Conservation (phyloP, 1,140 invertebrate species). For the Bombus polaris region DNA sequence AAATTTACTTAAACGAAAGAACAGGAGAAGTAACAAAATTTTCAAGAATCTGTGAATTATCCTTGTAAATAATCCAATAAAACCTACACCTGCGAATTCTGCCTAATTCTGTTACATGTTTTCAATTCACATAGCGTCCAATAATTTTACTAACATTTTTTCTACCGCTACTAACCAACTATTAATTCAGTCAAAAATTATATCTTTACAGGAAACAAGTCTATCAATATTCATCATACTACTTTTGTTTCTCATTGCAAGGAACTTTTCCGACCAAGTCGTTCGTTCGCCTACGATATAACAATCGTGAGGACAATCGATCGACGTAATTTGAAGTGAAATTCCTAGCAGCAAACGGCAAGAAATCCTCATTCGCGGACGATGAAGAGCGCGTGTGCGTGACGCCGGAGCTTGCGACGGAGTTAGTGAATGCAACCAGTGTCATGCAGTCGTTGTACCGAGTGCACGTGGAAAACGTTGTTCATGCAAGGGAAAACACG, state of each 20-base stretch:
- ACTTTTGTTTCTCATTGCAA: not conserved
- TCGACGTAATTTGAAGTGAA: slow-evolving; percentile 31
- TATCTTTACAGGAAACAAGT: not conserved
- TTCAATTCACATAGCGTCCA: too few species aligned
- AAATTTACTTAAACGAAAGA: not conserved
- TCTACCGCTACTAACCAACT: too few species aligned
- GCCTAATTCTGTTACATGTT: not conserved
- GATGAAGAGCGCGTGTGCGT: slow-evolving; percentile 76
- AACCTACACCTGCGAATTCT: not conserved
- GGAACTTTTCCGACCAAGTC: not conserved
- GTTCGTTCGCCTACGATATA: not conserved
- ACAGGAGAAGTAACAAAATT: not conserved
- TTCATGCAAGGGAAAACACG: slow-evolving; percentile 20
- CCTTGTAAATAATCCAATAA: too few species aligned
- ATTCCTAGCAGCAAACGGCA: not conserved
- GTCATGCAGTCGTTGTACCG: slow-evolving; percentile 68
- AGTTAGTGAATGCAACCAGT: slow-evolving; percentile 71
- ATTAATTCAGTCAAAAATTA: not conserved
- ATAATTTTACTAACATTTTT: too few species aligned
- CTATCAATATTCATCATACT: not conserved
- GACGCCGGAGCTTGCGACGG: slow-evolving; percentile 56
- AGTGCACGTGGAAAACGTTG: slow-evolving; percentile 58
- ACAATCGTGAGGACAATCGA: slow-evolving; percentile 23
- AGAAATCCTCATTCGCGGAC: slow-evolving; percentile 39
- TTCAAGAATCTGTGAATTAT: too few species aligned